Conservation (phyloP, 2,797 vertebrate species). For the Eulemur coronatus region DNA sequence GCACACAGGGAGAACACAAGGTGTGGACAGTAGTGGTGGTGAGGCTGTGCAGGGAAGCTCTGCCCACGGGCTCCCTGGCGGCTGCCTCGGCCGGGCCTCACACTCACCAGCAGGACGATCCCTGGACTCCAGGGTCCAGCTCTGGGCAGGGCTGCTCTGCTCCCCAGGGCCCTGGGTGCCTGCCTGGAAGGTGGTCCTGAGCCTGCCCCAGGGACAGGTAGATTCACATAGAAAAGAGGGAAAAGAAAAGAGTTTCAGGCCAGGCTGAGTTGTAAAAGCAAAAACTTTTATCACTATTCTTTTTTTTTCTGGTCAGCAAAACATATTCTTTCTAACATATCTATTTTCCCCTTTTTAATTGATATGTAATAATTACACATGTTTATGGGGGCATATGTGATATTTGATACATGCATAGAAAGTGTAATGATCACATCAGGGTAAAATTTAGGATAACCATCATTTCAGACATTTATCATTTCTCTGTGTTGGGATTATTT, state of each 20-base stretch:
- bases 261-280: not conserved
- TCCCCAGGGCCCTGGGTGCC: rapidly evolving
- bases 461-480: not conserved
- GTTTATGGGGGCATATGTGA: not conserved
- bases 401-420: not conserved
- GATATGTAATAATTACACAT: no score
- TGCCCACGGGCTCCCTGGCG: not conserved
- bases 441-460: not conserved
- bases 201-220: no score
- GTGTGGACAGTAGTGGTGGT: rapidly evolving
- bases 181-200: not conserved
- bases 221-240: not conserved
- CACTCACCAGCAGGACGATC: rapidly evolving
- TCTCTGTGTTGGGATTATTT: not conserved
- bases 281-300: not conserved
- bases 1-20: no score
- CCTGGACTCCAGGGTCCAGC: not conserved
- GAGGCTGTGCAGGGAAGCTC: not conserved
- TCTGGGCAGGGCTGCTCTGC: not conserved
- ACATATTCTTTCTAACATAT: not conserved
- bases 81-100: not conserved
- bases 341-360: not conserved
- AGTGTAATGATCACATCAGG: not conserved
- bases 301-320: not conserved
- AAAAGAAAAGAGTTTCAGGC: not conserved